Conservation (phyloP, 2,113 vertebrate species). For the Psittacara wagleri region DNA sequence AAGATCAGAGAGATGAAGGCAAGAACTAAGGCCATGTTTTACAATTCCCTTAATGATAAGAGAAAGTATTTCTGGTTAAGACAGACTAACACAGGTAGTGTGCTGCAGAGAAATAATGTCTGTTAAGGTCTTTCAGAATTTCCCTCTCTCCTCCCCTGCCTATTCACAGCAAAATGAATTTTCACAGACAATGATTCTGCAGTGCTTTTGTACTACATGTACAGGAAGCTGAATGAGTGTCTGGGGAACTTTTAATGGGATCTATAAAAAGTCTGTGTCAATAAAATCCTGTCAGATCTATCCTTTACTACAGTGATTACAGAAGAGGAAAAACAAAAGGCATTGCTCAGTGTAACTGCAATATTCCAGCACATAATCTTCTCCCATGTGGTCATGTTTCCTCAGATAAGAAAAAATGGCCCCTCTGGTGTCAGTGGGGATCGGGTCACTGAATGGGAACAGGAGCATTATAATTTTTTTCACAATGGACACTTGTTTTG, state of each 20-base stretch:
- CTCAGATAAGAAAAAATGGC: conserved; percentile 66
- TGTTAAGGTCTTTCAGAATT: conserved; percentile 20
- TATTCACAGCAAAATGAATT: conserved; percentile 29
- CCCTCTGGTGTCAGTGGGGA: neutral
- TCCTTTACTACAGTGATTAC: conserved; percentile 51
- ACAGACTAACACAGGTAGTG: neutral
- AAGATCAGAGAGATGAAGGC: conserved; percentile 14
- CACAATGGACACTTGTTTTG: conserved; percentile 57
- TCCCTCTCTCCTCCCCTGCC: neutral
- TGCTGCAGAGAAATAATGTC: neutral
- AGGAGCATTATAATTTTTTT: conserved; percentile 21
- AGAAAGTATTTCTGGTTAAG: neutral
- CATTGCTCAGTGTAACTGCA: conserved; percentile 54
- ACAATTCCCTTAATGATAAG: conserved; percentile 30
- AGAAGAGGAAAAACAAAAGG: conserved; percentile 38
- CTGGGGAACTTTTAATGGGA: conserved; percentile 63
- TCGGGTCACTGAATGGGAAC: conserved; percentile 47
- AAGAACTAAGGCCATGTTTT: neutral
- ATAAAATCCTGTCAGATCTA: conserved; percentile 66
- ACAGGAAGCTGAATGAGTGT: conserved; percentile 55
- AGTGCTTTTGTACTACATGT: conserved; percentile 40
- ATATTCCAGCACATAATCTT: conserved; percentile 59
- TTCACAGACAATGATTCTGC: conserved; percentile 23
- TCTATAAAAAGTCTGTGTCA: conserved; percentile 69
- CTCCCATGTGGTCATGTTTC: conserved; percentile 68